Evolutionary conservation across 2,797 vertebrate species (phyloP), one percentile per base, ranked within the genome.

Genomic region (Sternotherus odoratus): DNA sequence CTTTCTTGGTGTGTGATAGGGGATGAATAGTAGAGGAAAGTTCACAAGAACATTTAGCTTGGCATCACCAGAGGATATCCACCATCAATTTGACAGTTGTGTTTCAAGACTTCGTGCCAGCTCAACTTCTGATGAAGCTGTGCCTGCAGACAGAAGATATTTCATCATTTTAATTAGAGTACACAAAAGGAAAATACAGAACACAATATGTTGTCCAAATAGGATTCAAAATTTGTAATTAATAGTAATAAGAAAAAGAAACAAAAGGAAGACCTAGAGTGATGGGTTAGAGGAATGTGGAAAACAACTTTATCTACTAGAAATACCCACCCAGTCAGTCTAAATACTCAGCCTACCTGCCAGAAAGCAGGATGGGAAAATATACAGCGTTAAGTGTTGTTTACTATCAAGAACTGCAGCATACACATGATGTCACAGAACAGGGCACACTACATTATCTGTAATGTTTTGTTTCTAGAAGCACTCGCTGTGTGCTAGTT

Each of bases 131-230:
- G 26, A 48, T 24, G 85, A 79, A 89, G 57, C 6, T 80, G 33
- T 75, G 30, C 88, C 96, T 95, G 89, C 8, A 97, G 86, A 94
- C 74, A 86, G 85, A 53, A 85, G 24, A 88, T 21, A 69, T 3
- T 82, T 66, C 30, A 77, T n/a, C 16, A 19, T 77, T 92, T 96
- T 95, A 96, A 81, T 86, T 23, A 74, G n/a, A 89, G 7, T 33
- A 57, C 49, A 77, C 12, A 85, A 4, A 82, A 83, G 79, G 28
- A 86, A 48, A n/a, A 53, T 85, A 79, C 90, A 56, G 39, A 75
- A 49, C 69, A 63, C 30, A 72, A 48, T 16, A 36, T 12, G 21
- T 21, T 69, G 19, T 69, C 66, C 66, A 69, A 69, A 23, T 10
- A 39, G 11, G 19, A 69, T 36, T 23, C 19, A 69, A 69, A 69